Evolutionary conservation across 1,140 invertebrate species (phyloP).

Genomic region (Macrotrachela quadricornifera): DNA sequence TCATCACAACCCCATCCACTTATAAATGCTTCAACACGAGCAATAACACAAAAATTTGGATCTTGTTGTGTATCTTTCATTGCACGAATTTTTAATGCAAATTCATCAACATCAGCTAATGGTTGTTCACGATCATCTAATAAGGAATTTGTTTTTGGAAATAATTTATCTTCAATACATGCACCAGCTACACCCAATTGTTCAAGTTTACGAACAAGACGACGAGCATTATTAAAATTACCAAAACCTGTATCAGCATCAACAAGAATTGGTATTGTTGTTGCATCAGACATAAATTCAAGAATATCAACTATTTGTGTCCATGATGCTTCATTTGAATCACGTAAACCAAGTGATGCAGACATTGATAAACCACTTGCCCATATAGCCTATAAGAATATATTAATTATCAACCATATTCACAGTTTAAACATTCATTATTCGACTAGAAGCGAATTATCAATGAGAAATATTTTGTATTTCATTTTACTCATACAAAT

Average conservation of each 20-base stretch:
- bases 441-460: too few relatives aligned
- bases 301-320: slow-evolving; percentile 32
- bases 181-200: slow-evolving; percentile 32
- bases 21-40: slow-evolving; percentile 33
- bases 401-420: not conserved
- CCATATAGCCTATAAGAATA: slow-evolving; percentile 18
- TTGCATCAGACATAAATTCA: slow-evolving; percentile 34
- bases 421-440: too few relatives aligned
- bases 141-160: slow-evolving; percentile 34
- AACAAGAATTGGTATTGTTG: slow-evolving; percentile 30
- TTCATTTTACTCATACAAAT: too few relatives aligned
- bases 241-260: slow-evolving; percentile 35
- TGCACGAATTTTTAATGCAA: slow-evolving; percentile 30
- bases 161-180: slow-evolving; percentile 34
- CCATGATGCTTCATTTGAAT: slow-evolving; percentile 35
- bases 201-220: slow-evolving; percentile 31
- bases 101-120: slow-evolving; percentile 32
- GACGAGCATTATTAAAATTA: slow-evolving; percentile 34
- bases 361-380: slow-evolving; percentile 32
- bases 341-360: slow-evolving; percentile 29
- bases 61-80: slow-evolving; percentile 32
- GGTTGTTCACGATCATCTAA: slow-evolving; percentile 28
- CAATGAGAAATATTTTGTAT: too few relatives aligned
- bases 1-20: slow-evolving; percentile 33
- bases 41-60: slow-evolving; percentile 32